Conservation (phyloP, 2,888 invertebrate species). For the Polyommatus icarus region DNA sequence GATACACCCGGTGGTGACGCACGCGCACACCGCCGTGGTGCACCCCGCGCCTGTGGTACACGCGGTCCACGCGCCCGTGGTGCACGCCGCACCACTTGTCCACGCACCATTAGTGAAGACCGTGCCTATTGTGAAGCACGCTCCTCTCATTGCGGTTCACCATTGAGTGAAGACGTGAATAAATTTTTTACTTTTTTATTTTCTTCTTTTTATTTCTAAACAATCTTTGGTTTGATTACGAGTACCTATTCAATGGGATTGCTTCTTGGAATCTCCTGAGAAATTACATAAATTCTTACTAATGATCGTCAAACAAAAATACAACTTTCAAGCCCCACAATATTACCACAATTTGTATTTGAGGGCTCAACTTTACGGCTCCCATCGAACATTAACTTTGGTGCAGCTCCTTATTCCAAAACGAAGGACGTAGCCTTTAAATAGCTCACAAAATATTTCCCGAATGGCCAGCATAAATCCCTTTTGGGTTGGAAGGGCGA, state of each 20-base stretch:
- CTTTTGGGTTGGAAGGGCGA: constrained; percentile 12
- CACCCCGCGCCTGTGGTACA: constrained; percentile 55
- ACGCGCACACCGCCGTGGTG: constrained; percentile 45
- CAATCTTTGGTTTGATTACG: too few relatives aligned
- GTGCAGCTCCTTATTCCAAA: not conserved
- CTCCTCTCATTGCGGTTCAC: constrained; percentile 62
- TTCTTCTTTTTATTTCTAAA: not conserved
- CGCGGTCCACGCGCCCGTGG: constrained; percentile 43
- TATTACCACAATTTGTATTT: not conserved
- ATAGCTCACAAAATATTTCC: not conserved
- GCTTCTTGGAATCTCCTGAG: too few relatives aligned
- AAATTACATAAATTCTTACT: too few relatives aligned
- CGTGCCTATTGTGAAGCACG: constrained; percentile 59
- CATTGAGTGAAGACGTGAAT: constrained; percentile 44
- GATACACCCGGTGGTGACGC: constrained; percentile 49
- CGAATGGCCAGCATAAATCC: constrained; percentile 7
- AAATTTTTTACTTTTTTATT: constrained; percentile 7
- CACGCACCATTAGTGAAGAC: constrained; percentile 45
- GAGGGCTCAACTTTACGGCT: not conserved
- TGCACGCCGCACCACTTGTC: constrained; percentile 53
- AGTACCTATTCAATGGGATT: too few relatives aligned
- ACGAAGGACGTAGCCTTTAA: not conserved
- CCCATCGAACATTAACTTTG: not conserved
- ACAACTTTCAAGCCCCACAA: not conserved
- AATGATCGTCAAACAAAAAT: not conserved